A percentile compares a stretch with the other conserved stretches of the same genome.
phyloP scores from a whole-genome alignment of 2,888 invertebrate genomes.

The Drosophila ochracea region DNA sequence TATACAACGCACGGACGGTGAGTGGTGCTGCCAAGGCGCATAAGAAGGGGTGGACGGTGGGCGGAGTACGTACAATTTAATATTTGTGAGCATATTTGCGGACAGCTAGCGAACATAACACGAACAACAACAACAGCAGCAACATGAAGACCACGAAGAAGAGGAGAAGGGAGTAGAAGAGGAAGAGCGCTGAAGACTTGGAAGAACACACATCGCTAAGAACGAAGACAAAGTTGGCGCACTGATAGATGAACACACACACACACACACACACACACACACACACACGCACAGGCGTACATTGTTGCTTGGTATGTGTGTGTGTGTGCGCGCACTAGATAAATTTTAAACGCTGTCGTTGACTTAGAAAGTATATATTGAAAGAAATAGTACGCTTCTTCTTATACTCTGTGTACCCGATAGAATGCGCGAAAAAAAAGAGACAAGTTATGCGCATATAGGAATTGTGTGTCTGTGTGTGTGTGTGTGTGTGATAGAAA shows the following conservation, averaged over 20 bases:
- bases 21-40: constrained; percentile 19
- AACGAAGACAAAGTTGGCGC: constrained; percentile 52
- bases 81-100: constrained; percentile 78
- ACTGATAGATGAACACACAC: constrained; percentile 45
- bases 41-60: constrained; percentile 12
- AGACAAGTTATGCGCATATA: not conserved
- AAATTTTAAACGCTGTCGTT: constrained; percentile 77
- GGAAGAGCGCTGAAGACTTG: constrained; percentile 40
- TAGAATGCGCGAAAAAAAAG: constrained; percentile 14
- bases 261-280: constrained; percentile 26
- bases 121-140: constrained; percentile 19
- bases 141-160: not conserved
- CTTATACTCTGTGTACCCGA: constrained; percentile 12
- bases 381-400: constrained; percentile 25
- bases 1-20: constrained; percentile 74
- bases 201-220: constrained; percentile 45
- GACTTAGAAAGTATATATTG: constrained; percentile 72
- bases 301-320: constrained; percentile 12
- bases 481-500: not conserved
- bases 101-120: constrained; percentile 51
- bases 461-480: not conserved
- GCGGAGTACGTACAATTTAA: constrained; percentile 66
- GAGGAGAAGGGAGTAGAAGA: constrained; percentile 7
- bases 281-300: constrained; percentile 19
- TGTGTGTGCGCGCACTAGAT: constrained; percentile 68